Conservation (phyloP, 2,888 invertebrate species). For the Leuctra nigra region DNA sequence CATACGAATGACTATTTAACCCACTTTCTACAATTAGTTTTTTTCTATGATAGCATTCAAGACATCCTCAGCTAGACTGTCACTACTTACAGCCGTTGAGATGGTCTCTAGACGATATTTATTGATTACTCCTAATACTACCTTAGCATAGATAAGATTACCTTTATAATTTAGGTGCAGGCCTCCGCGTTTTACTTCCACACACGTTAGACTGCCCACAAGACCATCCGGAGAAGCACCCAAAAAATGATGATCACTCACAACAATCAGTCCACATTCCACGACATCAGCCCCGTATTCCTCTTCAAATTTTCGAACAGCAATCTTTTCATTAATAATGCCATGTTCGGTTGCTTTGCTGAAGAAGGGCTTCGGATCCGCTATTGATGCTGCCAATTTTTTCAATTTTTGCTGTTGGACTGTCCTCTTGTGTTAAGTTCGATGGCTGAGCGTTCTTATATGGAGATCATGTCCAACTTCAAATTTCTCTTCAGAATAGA, state of each 20-base stretch:
- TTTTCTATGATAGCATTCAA: background rate
- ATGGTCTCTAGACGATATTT: no score
- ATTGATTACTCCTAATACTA: background rate
- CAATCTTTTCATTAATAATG: slow-evolving; percentile 20
- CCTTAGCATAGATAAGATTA: background rate
- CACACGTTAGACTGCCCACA: no score
- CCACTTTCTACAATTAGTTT: background rate
- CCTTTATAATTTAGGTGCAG: slow-evolving; percentile 4
- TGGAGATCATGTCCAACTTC: no score
- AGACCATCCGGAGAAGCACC: no score
- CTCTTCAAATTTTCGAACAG: slow-evolving; percentile 21
- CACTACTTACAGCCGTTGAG: background rate
- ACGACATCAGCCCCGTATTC: slow-evolving; percentile 2
- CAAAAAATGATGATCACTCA: slow-evolving; percentile 5
- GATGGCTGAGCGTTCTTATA: no score
- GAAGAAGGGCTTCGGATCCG: no score
- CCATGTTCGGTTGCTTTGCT: no score
- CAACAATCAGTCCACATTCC: slow-evolving; percentile 15
- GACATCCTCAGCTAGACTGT: background rate
- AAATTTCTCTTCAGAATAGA: slow-evolving; percentile 3
- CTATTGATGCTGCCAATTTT: no score
- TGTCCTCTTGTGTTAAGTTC: no score
- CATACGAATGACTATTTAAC: no score
- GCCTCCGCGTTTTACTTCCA: no score
- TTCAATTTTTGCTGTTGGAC: no score